Evolutionary conservation across 2,113 vertebrate species (phyloP), one percentile per base, ranked within the genome.

Genomic region (Chaenocephalus aceratus): DNA sequence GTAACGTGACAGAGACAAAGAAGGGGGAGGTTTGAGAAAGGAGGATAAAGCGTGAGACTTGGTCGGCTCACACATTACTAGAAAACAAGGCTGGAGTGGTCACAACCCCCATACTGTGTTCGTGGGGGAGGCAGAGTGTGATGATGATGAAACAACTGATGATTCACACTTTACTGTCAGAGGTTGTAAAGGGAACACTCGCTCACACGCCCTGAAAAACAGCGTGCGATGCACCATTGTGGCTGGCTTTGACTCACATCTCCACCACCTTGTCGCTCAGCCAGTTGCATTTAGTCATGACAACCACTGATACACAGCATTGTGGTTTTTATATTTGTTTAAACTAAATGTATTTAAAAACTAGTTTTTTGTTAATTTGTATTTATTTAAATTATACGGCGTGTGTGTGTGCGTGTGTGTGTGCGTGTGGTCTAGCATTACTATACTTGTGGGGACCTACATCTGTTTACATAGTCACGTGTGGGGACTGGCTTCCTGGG

Each of bases 141-240:
- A 85, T 82, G 88, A 86, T 90, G 89, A 85, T 86, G 87, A 91
- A 92, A 88, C 81, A 61, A 63, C 77, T 65, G 85, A 91, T 94
- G 93, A 94, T 85, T 94, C 93, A 93, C 82, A 77, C 77, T 88
- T 91, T 89, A 90, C 91, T 93, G 92, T 92, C 92, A 92, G 52
- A 90, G 73, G 71, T 67, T 90, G 85, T 90, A 63, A 86, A 85
- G 82, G 69, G 45, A 90, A 82, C 8, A 5, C 78, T 85, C 80
- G 14, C 80, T 91, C 88, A 86, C 80, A 85, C 18, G 49, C 67
- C 44, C 60, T 23, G 68, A 84, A 79, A 86, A 88, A 81, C 79
- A 83, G 67, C 21, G 12, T 72, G 76, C 16, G 51, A 75, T 77
- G 75, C 48, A 72, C 44, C 51, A 48, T 23, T 1, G 49, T 18